Conservation (phyloP, 2,888 invertebrate species). For the Chrysolina haemoptera region DNA sequence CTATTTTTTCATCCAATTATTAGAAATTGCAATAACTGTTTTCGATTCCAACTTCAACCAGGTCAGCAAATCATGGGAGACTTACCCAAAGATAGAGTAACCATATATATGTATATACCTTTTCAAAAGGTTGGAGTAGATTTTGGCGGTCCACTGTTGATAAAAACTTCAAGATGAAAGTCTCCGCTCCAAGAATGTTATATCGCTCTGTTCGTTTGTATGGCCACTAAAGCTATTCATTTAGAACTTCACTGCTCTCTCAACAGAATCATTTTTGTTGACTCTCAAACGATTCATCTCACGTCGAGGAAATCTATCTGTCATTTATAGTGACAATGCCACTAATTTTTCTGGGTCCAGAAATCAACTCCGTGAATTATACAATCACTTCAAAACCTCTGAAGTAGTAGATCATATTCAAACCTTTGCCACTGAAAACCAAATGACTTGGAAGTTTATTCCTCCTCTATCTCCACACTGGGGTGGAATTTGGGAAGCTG, state of each 20-base stretch:
- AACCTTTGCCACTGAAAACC: not conserved
- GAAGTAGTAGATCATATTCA: not conserved
- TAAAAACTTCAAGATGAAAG: slow-evolving; percentile 48
- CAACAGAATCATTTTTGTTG: slow-evolving; percentile 1
- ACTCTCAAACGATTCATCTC: slow-evolving; percentile 15
- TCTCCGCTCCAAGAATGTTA: slow-evolving; percentile 50
- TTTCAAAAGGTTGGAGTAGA: slow-evolving; percentile 50
- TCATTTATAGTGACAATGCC: slow-evolving; percentile 23
- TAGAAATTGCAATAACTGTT: slow-evolving; percentile 37
- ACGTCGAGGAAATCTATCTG: not conserved
- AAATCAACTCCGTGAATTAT: slow-evolving; percentile 19
- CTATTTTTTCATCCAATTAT: too few relatives aligned
- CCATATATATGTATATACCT: slow-evolving; percentile 23
- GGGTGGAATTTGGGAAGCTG: slow-evolving; percentile 25
- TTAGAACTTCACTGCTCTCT: slow-evolving; percentile 20
- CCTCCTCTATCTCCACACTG: slow-evolving; percentile 25
- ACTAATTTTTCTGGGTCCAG: slow-evolving; percentile 23
- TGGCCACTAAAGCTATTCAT: slow-evolving; percentile 27
- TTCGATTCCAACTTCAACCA: slow-evolving; percentile 35
- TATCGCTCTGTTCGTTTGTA: slow-evolving; percentile 52
- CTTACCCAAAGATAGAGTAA: slow-evolving; percentile 35
- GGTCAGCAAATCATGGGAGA: slow-evolving; percentile 46
- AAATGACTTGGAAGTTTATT: slow-evolving; percentile 32
- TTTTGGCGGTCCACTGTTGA: slow-evolving; percentile 53
- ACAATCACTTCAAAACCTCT: not conserved